Base-by-base conservation (phyloP, 2,113 vertebrate genomes). In the Acrocephalus kingi region DNA sequence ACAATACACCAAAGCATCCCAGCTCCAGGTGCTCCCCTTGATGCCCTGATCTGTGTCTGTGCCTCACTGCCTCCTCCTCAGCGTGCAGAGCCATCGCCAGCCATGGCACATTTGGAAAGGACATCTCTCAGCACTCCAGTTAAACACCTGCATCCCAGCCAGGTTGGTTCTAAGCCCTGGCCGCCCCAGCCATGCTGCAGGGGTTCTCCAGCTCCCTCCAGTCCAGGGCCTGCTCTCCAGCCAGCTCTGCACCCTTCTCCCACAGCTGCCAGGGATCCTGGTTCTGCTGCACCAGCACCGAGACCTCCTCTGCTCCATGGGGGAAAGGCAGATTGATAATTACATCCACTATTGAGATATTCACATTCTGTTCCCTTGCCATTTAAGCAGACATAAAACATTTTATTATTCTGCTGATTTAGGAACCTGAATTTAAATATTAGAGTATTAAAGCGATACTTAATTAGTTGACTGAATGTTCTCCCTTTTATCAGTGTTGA, bases 401-500 rank as follows among this genome's bases (percentile, higher is more conserved):
- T 97, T 97, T 96, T 97, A 96, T 96, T 96, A 97, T 97, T 97
- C 95, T 49, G 87, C 93, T 94, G 94, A 96, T 97, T 97, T 98
- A 97, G 97, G 95, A 96, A 97, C 96, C 97, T 91, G 91, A 96
- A 97, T 97, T 96, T 98, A 97, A 98, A 97, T 97, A 97, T 97
- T 97, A 96, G 97, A 97, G 97, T 97, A 97, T 97, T 97, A 97
- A 97, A 97, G 96, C 33, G 39, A 96, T 96, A 96, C 96, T 96
- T 98, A 98, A 98, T 97, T 97, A 97, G 98, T 97, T 96, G 91
- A 97, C 97, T 96, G 97, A 97, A 97, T 94, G 95, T 97, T 97
- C 96, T 97, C 87, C 94, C 96, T 97, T 97, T 97, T 97, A 97
- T 97, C 96, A 96, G 95, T 96, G 95, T 97, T 97, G 97, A 97